These are phyloP conservation scores for Tinea trinotella DNA, from an alignment of 2,888 invertebrate genomes.

Conservation along the genomic window DNA sequence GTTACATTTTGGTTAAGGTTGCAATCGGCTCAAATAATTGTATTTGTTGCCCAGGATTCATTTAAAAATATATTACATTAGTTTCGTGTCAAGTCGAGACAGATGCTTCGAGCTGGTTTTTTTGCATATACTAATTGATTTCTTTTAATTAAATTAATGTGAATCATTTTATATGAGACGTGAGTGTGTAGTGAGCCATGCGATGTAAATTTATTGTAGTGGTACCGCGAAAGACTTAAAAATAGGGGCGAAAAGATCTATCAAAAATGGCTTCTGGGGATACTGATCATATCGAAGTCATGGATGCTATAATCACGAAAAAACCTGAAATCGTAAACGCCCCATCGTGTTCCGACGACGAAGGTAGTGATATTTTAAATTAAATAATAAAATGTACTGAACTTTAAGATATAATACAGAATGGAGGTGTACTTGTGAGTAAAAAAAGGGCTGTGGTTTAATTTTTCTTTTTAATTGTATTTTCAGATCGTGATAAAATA, in stretches of 20 bases:
- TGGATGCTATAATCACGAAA: constrained; percentile 76
- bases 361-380: constrained; percentile 56
- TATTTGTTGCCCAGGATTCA: no score
- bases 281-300: constrained; percentile 83
- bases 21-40: no score
- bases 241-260: constrained; percentile 61
- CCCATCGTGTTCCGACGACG: constrained; percentile 73
- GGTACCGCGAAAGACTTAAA: constrained; percentile 48
- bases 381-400: constrained; percentile 35
- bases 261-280: constrained; percentile 87
- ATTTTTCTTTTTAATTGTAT: constrained; percentile 28
- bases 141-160: constrained; percentile 68
- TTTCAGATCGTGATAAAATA: constrained; percentile 73
- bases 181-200: constrained; percentile 64
- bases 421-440: neutral
- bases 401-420: no score
- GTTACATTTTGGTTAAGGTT: no score
- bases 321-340: constrained; percentile 73
- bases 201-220: constrained; percentile 50
- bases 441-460: neutral
- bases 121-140: constrained; percentile 68
- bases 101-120: constrained; percentile 59
- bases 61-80: neutral
- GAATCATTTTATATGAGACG: constrained; percentile 57
- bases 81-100: constrained; percentile 53